Conservation (phyloP, 2,113 vertebrate species). For the Coryphaenoides rupestris region DNA sequence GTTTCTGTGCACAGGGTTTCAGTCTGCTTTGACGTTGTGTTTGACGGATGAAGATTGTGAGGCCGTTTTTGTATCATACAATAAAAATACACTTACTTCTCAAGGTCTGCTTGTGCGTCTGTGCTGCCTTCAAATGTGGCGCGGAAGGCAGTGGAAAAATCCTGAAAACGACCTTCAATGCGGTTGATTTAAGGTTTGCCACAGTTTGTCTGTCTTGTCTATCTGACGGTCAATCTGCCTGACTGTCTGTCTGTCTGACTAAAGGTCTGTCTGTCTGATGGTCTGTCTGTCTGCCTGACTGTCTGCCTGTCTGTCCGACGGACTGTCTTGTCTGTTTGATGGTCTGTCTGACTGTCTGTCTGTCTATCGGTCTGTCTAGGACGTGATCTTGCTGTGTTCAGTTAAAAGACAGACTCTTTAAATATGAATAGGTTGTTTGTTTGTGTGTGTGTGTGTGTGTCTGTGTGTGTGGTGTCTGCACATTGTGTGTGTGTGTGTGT, state of each 20-base stretch:
- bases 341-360: not conserved
- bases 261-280: not conserved
- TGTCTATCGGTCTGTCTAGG: constrained; percentile 1
- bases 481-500: not conserved
- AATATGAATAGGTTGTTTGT: constrained; percentile 16
- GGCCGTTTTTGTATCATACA: not conserved
- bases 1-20: not conserved
- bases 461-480: constrained; percentile 5
- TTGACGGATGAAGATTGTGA: not conserved
- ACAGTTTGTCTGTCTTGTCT: not conserved
- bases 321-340: not conserved
- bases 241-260: not conserved
- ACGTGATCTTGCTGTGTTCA: constrained; percentile 16
- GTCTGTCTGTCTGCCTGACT: not conserved
- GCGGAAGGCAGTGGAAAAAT: too few species aligned
- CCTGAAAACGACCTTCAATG: too few species aligned
- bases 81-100: not conserved
- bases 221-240: not conserved
- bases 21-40: not conserved
- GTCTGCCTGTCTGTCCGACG: not conserved
- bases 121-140: too few species aligned
- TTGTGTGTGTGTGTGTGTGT: constrained; percentile 9
- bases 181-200: too few species aligned
- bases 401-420: constrained; percentile 37
- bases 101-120: not conserved